Evolutionary conservation across 2,113 vertebrate species (phyloP).

Genomic region (Ciconia stormi): DNA sequence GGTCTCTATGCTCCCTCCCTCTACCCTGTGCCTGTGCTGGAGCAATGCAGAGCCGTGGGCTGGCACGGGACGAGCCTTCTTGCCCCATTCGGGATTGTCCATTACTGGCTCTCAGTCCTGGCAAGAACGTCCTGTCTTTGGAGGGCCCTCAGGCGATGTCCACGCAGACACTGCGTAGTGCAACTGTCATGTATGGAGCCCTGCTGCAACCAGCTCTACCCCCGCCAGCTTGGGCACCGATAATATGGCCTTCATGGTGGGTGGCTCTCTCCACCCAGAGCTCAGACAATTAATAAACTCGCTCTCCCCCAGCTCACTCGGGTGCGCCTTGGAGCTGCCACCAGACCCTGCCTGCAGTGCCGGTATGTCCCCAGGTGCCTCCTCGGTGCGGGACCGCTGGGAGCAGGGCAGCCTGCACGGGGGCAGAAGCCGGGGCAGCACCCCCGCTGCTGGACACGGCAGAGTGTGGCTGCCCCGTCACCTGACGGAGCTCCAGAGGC

Average conservation of each 20-base stretch:
- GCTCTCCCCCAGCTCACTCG: not conserved
- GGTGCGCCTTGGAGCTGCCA: not conserved
- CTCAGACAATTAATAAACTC: not conserved
- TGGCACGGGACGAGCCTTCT: not conserved
- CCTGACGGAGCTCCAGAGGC: not conserved
- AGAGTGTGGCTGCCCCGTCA: fast-evolving
- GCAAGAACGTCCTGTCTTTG: not conserved
- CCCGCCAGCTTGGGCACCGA: not conserved
- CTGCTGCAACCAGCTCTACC: not conserved
- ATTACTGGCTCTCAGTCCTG: not conserved
- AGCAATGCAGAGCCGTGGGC: not conserved
- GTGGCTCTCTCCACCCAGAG: not conserved
- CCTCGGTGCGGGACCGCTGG: fast-evolving
- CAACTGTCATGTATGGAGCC: fast-evolving
- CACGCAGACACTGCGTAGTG: fast-evolving
- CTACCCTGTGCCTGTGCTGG: not conserved
- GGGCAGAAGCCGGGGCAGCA: not conserved
- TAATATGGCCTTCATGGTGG: fast-evolving
- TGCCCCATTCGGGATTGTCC: not conserved
- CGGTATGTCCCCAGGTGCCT: not conserved
- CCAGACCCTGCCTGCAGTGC: not conserved
- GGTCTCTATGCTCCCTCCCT: not conserved
- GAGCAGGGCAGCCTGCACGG: not conserved
- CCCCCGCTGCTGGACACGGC: not conserved
- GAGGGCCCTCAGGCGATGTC: fast-evolving